Evolutionary conservation across 1,140 invertebrate species (phyloP), one percentile per base, ranked within the genome.

Genomic region (Pararge aegeria): DNA sequence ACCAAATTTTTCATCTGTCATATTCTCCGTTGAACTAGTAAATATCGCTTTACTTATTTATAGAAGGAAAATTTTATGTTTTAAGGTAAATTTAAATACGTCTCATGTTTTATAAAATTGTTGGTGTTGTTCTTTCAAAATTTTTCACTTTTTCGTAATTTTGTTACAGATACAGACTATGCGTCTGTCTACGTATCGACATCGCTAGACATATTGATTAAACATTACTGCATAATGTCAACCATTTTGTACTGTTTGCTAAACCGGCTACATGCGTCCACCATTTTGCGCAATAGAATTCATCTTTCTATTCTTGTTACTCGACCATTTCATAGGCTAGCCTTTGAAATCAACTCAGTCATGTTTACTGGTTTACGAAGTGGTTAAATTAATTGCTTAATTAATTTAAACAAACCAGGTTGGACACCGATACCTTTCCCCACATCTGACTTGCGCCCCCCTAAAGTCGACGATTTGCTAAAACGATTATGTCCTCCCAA

Each of bases 161-260:
- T 59, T 52, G 48, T 52, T 52, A 13, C 61, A 63, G 61, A 63
- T 53, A 55, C 2, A 40, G 42, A 40, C 18, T n/a, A 12, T 40
- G 16, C 29, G 30, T 34, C 55, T 63, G 21, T 37, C 51, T 63
- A 52, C 53, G 34, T 64, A 56, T 61, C 40, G 30, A 20, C 55
- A 48, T 46, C 49, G 56, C 68, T 67, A 73, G 70, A 69, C 67
- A 62, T 79, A 81, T 87, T 75, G 83, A 82, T 87, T 81, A 66
- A 79, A 80, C 74, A 79, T 79, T 77, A 77, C 73, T 75, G 76
- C 73, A 80, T 78, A 70, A 75, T 78, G 80, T 83, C 83, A 76
- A 81, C 82, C 84, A 87, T 87, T 84, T 87, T 87, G 84, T 76
- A 63, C 69, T 37, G 63, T 66, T 66, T 55, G 66, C 60, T 68